A percentile compares a stretch with the other conserved stretches of the same genome.
Evolutionary conservation across 2,888 invertebrate species (phyloP).

Genomic region (Pheosia gnoma): DNA sequence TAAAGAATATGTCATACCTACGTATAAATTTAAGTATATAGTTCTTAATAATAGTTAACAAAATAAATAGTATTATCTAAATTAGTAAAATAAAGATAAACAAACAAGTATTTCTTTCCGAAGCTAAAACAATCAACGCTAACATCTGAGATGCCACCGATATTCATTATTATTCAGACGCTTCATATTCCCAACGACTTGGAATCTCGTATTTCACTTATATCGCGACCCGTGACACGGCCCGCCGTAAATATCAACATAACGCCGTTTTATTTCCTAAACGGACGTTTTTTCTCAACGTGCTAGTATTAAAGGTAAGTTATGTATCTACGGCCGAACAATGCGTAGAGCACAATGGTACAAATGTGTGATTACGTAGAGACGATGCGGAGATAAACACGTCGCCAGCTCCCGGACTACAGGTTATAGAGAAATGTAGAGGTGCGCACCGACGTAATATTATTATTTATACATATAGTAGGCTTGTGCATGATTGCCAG

Average conservation of each 20-base stretch:
- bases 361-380: constrained; percentile 2
- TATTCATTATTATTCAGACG: background rate
- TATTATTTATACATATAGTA: too few species aligned
- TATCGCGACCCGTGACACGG: constrained; percentile 1
- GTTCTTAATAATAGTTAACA: too few species aligned
- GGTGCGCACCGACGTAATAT: too few species aligned
- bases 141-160: background rate
- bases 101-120: background rate
- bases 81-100: background rate
- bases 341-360: constrained; percentile 8
- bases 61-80: too few species aligned
- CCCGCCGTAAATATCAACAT: constrained; percentile 16
- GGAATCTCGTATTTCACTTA: constrained; percentile 2
- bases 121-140: background rate
- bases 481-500: too few species aligned
- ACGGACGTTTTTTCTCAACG: constrained; percentile 26
- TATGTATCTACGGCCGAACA: constrained; percentile 22
- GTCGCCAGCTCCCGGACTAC: constrained; percentile 18
- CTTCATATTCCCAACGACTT: background rate
- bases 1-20: too few species aligned
- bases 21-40: too few species aligned
- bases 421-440: background rate
- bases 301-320: constrained; percentile 21
- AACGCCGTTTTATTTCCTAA: constrained; percentile 7
- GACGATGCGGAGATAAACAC: constrained; percentile 17